Conservation (phyloP, 2,888 invertebrate species). For the Alloscopus bannaensis region DNA sequence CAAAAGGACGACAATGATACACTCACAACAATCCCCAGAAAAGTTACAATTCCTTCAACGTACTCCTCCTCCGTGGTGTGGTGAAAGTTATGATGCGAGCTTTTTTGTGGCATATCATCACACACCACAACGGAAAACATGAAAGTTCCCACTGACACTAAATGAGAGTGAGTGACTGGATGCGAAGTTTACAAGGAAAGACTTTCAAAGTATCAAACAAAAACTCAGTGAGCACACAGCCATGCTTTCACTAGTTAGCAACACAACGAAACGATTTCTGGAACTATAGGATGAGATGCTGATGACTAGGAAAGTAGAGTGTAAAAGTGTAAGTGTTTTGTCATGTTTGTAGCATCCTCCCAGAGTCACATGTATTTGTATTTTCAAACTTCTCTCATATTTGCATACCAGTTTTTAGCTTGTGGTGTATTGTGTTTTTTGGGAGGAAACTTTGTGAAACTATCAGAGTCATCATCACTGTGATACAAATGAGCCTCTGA, state of each 20-base stretch:
- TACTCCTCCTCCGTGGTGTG: background rate
- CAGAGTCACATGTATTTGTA: no score
- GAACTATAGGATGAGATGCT: background rate
- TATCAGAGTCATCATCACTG: background rate
- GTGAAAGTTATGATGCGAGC: no score
- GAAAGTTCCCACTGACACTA: background rate
- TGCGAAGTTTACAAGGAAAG: slow-evolving; percentile 10
- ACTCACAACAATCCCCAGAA: background rate
- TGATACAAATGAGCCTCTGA: slow-evolving; percentile 14
- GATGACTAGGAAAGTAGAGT: background rate
- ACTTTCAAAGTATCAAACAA: no score
- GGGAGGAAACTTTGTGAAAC: background rate
- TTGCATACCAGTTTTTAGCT: background rate
- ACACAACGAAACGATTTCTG: background rate
- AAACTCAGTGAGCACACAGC: background rate
- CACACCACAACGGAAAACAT: background rate
- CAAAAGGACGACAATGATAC: background rate
- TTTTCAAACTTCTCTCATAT: background rate
- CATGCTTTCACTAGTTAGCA: background rate
- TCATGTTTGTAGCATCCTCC: background rate
- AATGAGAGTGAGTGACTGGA: slow-evolving; percentile 7
- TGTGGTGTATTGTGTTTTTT: background rate
- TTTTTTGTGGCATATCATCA: background rate
- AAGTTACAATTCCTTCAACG: background rate
- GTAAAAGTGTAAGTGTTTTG: background rate